These are phyloP conservation scores for Formica exsecta DNA, from an alignment of 1,140 invertebrate genomes.

Conservation along the genomic window DNA sequence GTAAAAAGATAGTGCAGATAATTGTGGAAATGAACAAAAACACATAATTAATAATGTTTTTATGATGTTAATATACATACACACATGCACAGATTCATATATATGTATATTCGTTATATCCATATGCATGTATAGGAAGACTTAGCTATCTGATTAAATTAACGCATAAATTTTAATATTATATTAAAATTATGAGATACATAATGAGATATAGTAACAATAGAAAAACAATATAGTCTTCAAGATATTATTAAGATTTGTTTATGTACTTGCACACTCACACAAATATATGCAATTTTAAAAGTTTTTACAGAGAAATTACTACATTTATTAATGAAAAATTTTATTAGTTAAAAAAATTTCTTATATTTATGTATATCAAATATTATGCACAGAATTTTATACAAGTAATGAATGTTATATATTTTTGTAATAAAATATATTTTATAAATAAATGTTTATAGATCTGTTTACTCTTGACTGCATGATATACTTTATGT, in stretches of 20 bases:
- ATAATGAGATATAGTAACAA: not conserved
- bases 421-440: constrained; percentile 10
- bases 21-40: constrained; percentile 11
- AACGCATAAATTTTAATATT: not conserved
- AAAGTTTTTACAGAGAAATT: not conserved
- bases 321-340: constrained; percentile 4
- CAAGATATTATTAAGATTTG: constrained; percentile 2
- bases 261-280: not conserved
- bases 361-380: not conserved
- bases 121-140: constrained; percentile 18
- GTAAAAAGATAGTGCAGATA: constrained; percentile 20
- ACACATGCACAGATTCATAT: not conserved
- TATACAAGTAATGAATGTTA: constrained; percentile 26
- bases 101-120: not conserved
- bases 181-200: not conserved
- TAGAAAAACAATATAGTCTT: constrained; percentile 3
- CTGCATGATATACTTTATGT: constrained; percentile 71
- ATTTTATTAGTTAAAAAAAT: constrained; percentile 12
- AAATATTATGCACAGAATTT: constrained; percentile 18
- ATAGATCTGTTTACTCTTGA: constrained; percentile 33
- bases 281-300: constrained; percentile 16
- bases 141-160: not conserved
- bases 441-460: not conserved
- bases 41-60: not conserved
- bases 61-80: constrained; percentile 9